These are phyloP conservation scores for Cheiracanthium punctorium DNA, from an alignment of 2,888 invertebrate genomes.

Conservation along the genomic window DNA sequence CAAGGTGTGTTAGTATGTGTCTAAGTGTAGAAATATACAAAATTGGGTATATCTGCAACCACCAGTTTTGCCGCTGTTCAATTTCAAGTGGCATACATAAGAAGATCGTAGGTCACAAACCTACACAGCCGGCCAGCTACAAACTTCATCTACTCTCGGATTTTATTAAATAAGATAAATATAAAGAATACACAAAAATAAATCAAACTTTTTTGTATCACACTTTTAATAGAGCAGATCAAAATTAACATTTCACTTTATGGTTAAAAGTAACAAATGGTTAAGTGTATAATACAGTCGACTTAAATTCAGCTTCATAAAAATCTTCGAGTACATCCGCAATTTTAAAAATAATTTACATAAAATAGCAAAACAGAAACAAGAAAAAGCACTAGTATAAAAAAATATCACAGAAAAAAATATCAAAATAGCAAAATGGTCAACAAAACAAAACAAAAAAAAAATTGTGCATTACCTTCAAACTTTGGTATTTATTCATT, in stretches of 20 bases:
- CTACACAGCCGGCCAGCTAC: too few species aligned
- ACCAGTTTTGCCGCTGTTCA: too few species aligned
- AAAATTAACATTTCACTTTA: conserved; percentile 52
- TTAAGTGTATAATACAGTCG: conserved; percentile 63
- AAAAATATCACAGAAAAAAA: conserved; percentile 53
- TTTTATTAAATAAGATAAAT: too few species aligned
- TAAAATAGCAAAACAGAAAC: conserved; percentile 32
- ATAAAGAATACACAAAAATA: too few species aligned
- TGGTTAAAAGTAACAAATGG: conserved; percentile 60
- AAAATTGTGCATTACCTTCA: conserved; percentile 32
- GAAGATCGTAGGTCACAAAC: too few species aligned
- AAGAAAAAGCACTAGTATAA: conserved; percentile 5
- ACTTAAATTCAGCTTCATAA: conserved; percentile 49
- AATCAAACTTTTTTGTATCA: conserved; percentile 63
- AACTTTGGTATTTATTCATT: conserved; percentile 30
- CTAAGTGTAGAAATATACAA: too few species aligned
- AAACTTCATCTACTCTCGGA: too few species aligned
- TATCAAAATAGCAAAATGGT: conserved; percentile 11
- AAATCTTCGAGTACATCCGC: not conserved
- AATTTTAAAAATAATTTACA: conserved; percentile 34
- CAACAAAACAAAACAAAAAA: not conserved
- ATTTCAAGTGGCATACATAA: too few species aligned
- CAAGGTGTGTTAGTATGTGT: too few species aligned
- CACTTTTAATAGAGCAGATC: conserved; percentile 67
- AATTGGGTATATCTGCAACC: too few species aligned